These are phyloP conservation scores for Pipra filicauda DNA, from an alignment of 2,113 vertebrate genomes.

Conservation along the genomic window DNA sequence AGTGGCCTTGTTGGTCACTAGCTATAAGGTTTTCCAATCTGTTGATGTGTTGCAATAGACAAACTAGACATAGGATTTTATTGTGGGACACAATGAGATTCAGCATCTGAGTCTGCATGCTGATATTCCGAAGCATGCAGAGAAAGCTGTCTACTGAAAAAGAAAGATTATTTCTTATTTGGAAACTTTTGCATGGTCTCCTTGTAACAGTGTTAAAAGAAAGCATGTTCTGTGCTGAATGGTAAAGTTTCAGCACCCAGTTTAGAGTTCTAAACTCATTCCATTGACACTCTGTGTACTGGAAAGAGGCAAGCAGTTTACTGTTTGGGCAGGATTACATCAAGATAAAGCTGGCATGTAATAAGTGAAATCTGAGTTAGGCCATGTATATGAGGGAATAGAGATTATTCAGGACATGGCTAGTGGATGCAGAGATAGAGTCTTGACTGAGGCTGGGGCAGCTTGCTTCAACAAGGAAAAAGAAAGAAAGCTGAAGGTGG, in stretches of 20 bases:
- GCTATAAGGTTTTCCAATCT: background rate
- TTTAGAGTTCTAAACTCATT: background rate
- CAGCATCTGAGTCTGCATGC: background rate
- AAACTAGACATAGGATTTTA: background rate
- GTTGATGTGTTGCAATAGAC: background rate
- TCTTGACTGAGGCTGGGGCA: background rate
- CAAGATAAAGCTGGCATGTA: background rate
- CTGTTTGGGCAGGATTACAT: background rate
- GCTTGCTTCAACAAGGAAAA: background rate
- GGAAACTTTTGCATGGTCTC: background rate
- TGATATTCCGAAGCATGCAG: background rate
- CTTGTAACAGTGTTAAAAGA: background rate
- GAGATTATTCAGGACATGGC: background rate
- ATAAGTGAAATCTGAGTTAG: background rate
- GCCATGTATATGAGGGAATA: background rate
- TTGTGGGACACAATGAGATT: background rate
- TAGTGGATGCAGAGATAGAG: background rate
- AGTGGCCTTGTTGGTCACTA: background rate
- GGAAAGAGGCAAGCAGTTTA: background rate
- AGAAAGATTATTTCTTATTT: background rate
- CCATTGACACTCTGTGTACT: background rate
- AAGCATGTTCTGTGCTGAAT: background rate
- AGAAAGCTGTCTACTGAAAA: background rate
- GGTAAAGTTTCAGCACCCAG: background rate
- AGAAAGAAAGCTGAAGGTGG: background rate